Conservation (phyloP, 1,140 invertebrate genomes). For the Formica exsecta region DNA sequence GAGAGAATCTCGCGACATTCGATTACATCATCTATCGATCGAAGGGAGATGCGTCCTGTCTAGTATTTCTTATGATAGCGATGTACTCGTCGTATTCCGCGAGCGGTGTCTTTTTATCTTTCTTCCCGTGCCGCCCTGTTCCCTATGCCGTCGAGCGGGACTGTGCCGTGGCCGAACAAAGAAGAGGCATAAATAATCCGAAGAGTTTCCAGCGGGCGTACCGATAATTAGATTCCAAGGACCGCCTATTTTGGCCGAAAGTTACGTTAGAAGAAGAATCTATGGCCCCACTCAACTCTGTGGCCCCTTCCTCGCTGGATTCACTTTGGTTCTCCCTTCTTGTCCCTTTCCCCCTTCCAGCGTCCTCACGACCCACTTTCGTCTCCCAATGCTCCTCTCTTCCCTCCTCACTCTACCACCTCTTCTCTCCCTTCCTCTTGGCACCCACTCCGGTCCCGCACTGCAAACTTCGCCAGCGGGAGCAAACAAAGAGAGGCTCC, state of each 20-base stretch:
- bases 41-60: slow-evolving; percentile 16
- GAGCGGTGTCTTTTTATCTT: slow-evolving; percentile 50
- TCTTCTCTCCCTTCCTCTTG: slow-evolving; percentile 18
- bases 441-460: slow-evolving; percentile 23
- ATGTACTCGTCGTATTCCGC: slow-evolving; percentile 36
- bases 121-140: background rate
- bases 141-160: slow-evolving; percentile 47
- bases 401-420: background rate
- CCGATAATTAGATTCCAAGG: slow-evolving; percentile 78
- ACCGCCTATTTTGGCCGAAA: slow-evolving; percentile 76
- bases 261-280: slow-evolving; percentile 75
- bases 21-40: slow-evolving; percentile 42
- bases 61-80: slow-evolving; percentile 46
- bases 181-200: slow-evolving; percentile 73
- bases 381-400: slow-evolving; percentile 15
- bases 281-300: background rate
- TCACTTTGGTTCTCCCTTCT: slow-evolving; percentile 3
- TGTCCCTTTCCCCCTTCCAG: slow-evolving; percentile 51
- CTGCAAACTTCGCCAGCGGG: slow-evolving; percentile 55
- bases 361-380: slow-evolving; percentile 67
- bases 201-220: slow-evolving; percentile 67
- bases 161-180: slow-evolving; percentile 67
- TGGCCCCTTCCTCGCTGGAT: slow-evolving; percentile 8
- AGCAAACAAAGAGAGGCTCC: slow-evolving; percentile 72
- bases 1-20: background rate